These are phyloP conservation scores for Bubo scandiacus DNA, from an alignment of 2,113 vertebrate species.

Conservation along the genomic window DNA sequence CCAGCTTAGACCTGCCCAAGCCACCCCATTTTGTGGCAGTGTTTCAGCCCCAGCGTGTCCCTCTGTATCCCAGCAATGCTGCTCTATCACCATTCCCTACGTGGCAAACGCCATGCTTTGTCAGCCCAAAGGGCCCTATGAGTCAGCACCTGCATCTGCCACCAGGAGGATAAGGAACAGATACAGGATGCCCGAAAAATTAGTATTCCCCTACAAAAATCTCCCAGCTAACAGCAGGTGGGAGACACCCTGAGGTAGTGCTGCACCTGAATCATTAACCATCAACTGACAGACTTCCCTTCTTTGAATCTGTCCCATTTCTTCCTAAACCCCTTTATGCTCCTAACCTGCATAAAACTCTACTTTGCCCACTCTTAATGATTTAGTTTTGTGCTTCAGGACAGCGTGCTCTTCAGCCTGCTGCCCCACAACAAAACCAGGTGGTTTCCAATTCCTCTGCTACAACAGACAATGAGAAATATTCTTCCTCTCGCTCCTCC, in stretches of 20 bases:
- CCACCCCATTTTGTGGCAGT: neutral
- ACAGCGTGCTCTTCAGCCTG: neutral
- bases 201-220: neutral
- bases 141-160: neutral
- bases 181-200: neutral
- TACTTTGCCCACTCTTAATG: neutral
- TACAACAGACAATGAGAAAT: rapidly evolving
- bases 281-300: neutral
- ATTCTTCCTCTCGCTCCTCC: neutral
- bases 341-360: neutral
- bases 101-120: neutral
- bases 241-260: neutral
- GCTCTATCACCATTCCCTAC: neutral
- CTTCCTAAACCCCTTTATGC: neutral
- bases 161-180: neutral
- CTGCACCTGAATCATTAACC: neutral
- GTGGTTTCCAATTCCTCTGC: neutral
- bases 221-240: neutral
- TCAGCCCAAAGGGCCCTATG: neutral
- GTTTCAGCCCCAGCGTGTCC: neutral
- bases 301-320: neutral
- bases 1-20: neutral
- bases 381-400: neutral
- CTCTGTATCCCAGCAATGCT: neutral
- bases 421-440: neutral